phyloP scores from a whole-genome alignment of 1,140 invertebrate species.

The Pseudomyrmex cubaensis region DNA sequence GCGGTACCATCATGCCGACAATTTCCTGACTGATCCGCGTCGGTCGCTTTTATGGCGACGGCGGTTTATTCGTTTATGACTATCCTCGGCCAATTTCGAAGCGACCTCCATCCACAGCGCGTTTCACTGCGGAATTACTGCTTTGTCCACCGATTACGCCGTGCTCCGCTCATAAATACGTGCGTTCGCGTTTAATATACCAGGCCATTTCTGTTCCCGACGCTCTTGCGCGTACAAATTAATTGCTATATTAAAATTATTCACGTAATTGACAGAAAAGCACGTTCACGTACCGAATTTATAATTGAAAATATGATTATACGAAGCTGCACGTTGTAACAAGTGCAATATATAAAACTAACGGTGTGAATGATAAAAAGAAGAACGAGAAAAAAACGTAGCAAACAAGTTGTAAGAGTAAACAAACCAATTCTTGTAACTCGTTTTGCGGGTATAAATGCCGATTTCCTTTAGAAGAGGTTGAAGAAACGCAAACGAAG shows the following conservation, averaged over 20 bases:
- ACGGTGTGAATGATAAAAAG: not conserved
- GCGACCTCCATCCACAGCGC: conserved; percentile 31
- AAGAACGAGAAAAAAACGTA: no score
- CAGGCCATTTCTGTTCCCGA: conserved; percentile 29
- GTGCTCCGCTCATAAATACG: conserved; percentile 43
- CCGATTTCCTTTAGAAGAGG: not conserved
- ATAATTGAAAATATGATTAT: conserved; percentile 11
- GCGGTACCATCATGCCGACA: conserved; percentile 30
- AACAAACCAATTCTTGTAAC: conserved; percentile 1
- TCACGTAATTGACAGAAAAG: conserved; percentile 16
- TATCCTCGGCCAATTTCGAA: conserved; percentile 57
- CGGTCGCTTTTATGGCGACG: conserved; percentile 64
- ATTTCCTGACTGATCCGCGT: conserved; percentile 60
- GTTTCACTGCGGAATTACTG: conserved; percentile 46
- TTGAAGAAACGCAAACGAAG: conserved; percentile 15
- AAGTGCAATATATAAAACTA: not conserved
- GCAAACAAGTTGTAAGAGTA: no score
- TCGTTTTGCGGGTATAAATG: not conserved
- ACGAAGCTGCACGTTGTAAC: not conserved
- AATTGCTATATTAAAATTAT: conserved; percentile 55
- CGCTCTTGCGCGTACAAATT: conserved; percentile 38
- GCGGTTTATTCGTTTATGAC: conserved; percentile 71
- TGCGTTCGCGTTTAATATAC: conserved; percentile 41
- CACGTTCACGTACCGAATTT: not conserved
- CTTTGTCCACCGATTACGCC: conserved; percentile 59